Evolutionary conservation across 2,888 invertebrate genomes (phyloP), one percentile per base, ranked within the genome.

Genomic region (Slavum lentiscoides): DNA sequence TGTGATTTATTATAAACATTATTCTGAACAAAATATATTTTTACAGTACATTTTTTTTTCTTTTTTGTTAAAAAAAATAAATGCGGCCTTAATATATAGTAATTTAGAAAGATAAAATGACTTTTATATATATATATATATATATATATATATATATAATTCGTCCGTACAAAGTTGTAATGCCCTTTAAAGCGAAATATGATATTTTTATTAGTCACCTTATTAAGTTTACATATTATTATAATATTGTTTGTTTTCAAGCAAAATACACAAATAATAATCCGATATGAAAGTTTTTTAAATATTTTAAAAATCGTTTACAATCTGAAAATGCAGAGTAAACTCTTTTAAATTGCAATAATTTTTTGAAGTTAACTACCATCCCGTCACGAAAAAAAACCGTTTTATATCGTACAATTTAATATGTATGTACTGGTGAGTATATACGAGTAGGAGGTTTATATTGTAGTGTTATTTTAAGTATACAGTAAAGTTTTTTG

Each of bases 1-100:
- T 67, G 43, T 67, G 21, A 21, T 67, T 49, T 49, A 67, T 67
- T 67, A 39, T 67, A 67, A 43, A 67, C 43, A 43, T 66, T 39
- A 43, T n/a, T 1, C 66, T 2, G 13, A n/a, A 66, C 39, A 39
- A 66, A 66, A n/a, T 39, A 66, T 39, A 43, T 39, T 15, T 49
- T 66, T n/a, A 43, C 39, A n/a, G 39, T 66, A 13, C n/a, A 66
- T 66, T 66, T 66, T 13, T 49, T 49, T 15, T 11, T 49, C 39
- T 4, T 39, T 39, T 6, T 39, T 6, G 11, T 55, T 30, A 30
- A 30, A 30, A 30, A 30, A 55, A 5, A 55, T 55, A 55, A 9
- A 49, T 15, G 13, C 49, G 11, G 13, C 9, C 11, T 3, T 49
- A 49, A 11, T 13, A 15, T 13, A 49, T 49, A 49, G 49, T 49